Evolutionary conservation across 2,888 invertebrate genomes (phyloP).

Genomic region (Siphlonurus alternatus): DNA sequence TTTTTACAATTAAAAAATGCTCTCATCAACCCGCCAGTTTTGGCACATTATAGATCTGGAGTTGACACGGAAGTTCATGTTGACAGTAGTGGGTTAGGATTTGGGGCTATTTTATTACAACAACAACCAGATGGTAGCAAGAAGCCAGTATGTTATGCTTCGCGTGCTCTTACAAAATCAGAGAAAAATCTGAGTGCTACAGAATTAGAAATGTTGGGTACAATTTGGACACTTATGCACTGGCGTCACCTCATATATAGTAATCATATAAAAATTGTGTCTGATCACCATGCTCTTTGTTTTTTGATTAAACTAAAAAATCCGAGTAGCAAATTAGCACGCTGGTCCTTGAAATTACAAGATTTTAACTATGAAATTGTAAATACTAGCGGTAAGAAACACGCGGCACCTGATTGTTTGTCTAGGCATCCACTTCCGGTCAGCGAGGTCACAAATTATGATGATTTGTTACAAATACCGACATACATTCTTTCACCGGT

Average conservation of each 20-base stretch:
- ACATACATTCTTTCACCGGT: not conserved
- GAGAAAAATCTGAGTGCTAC: not conserved
- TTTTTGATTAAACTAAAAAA: not conserved
- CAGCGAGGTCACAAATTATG: too few species aligned
- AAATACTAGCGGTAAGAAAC: not conserved
- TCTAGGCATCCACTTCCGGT: too few species aligned
- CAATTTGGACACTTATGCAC: not conserved
- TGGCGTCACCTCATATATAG: not conserved
- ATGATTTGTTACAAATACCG: not conserved
- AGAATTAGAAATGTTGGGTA: not conserved
- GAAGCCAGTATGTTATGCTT: not conserved
- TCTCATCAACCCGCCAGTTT: not conserved
- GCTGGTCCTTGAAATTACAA: not conserved
- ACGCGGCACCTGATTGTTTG: not conserved
- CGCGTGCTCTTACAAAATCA: not conserved
- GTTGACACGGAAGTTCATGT: not conserved
- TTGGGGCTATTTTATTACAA: not conserved
- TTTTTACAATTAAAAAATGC: not conserved
- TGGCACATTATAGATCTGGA: not conserved
- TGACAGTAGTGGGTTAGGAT: not conserved
- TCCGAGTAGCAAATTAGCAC: not conserved
- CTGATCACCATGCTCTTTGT: not conserved
- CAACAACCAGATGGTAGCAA: not conserved
- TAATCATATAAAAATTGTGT: not conserved
- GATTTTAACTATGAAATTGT: not conserved